These are phyloP conservation scores for Allolobophora icterica DNA, from an alignment of 2,888 invertebrate genomes.

Conservation along the genomic window DNA sequence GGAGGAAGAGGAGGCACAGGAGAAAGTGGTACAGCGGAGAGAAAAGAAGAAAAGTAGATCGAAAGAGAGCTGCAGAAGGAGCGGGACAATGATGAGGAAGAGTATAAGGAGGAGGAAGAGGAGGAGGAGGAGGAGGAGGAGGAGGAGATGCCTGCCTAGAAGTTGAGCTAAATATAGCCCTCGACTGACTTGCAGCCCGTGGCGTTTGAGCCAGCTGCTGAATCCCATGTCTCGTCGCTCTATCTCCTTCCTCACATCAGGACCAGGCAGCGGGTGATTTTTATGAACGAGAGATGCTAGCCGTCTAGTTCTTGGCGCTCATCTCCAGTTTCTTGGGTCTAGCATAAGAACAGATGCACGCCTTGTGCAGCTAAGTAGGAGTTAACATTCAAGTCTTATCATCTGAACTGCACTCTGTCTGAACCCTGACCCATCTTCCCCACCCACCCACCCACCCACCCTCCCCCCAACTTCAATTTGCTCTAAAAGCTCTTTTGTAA, in stretches of 20 bases:
- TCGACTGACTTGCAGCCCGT: not conserved
- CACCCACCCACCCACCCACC: too few species aligned
- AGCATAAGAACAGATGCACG: not conserved
- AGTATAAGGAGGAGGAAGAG: too few species aligned
- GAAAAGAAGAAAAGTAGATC: not conserved
- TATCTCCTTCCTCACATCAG: conserved; percentile 2
- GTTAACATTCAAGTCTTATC: not conserved
- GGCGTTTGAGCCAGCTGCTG: not conserved
- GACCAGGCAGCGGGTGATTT: not conserved
- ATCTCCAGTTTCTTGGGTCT: not conserved
- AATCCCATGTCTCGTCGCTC: not conserved
- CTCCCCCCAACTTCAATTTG: not conserved
- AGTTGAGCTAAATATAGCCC: not conserved
- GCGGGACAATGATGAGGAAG: not conserved
- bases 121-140: too few species aligned
- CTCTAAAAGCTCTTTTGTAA: not conserved
- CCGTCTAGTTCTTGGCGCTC: not conserved
- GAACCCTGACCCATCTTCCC: not conserved
- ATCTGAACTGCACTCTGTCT: not conserved
- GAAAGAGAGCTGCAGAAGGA: not conserved
- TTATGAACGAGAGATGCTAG: not conserved
- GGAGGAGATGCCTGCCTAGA: not conserved
- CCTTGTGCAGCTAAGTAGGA: too few species aligned
- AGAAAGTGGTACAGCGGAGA: not conserved
- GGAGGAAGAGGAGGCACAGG: not conserved